phyloP scores from a whole-genome alignment of 2,888 invertebrate genomes.

The Diarsia rubi region DNA sequence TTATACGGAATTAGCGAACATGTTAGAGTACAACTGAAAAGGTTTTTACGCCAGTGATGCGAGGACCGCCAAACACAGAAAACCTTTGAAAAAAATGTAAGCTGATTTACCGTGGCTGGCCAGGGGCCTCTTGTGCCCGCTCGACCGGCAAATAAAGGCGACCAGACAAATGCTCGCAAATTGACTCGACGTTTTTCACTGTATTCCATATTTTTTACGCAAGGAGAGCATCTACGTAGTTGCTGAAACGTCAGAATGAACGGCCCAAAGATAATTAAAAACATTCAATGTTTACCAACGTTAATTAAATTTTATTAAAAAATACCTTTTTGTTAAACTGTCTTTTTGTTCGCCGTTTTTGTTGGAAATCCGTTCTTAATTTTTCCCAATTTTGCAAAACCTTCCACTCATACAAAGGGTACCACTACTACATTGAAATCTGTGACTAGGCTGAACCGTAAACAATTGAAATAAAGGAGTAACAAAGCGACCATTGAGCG shows the following conservation, averaged over 20 bases:
- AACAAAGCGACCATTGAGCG: constrained; percentile 61
- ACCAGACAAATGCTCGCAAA: constrained; percentile 90
- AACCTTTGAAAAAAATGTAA: constrained; percentile 89
- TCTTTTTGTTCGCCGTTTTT: constrained; percentile 44
- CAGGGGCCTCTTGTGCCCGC: constrained; percentile 83
- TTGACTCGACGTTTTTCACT: constrained; percentile 89
- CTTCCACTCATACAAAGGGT: constrained; percentile 33
- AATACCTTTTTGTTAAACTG: constrained; percentile 44
- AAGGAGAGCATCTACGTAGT: constrained; percentile 72
- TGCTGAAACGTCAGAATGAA: constrained; percentile 70
- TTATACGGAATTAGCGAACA: constrained; percentile 73
- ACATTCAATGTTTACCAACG: constrained; percentile 66
- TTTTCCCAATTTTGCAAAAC: constrained; percentile 28
- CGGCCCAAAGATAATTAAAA: constrained; percentile 65
- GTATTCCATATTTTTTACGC: constrained; percentile 84
- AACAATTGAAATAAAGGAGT: constrained; percentile 72
- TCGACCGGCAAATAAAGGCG: constrained; percentile 90
- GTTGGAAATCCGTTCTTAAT: constrained; percentile 21
- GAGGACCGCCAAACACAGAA: constrained; percentile 87
- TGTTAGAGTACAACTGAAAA: constrained; percentile 81
- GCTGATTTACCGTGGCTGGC: constrained; percentile 88
- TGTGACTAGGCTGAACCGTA: constrained; percentile 57
- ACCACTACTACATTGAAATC: constrained; percentile 52
- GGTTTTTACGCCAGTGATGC: constrained; percentile 85
- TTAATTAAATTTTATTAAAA: constrained; percentile 61